phyloP scores from a whole-genome alignment of 30 jellyfish, hydroid and myxozoan genomes.

The Chrysaora quinquecirrha region DNA sequence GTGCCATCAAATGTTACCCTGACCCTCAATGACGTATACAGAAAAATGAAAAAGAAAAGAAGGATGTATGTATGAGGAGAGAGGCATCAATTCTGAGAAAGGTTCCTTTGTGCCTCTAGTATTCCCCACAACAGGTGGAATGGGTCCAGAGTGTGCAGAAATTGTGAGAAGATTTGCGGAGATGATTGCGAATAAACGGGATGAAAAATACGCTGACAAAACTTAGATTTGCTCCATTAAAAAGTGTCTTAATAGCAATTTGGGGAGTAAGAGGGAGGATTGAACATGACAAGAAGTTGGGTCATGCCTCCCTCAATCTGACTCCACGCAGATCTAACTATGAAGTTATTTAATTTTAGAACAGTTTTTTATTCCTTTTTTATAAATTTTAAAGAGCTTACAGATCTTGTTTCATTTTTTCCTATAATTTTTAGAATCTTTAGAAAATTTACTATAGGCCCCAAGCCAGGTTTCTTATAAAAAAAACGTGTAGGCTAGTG shows the following conservation, averaged over 20 bases:
- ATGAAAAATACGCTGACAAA: conserved; percentile 7
- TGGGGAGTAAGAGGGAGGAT: conserved; percentile 14
- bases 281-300: conserved; percentile 10
- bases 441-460: no score
- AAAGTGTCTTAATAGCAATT: neutral
- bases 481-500: no score
- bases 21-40: conserved; percentile 16
- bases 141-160: conserved; percentile 2
- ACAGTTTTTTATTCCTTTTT: neutral
- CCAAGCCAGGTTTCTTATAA: no score
- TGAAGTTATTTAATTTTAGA: neutral
- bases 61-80: conserved; percentile 4
- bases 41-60: neutral
- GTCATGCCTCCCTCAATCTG: conserved; percentile 17
- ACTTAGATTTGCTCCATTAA: conserved; percentile 15
- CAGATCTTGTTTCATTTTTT: no score
- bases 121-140: conserved; percentile 15
- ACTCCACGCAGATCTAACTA: conserved; percentile 11
- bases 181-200: conserved; percentile 15
- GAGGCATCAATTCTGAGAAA: conserved; percentile 15
- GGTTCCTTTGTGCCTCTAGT: conserved; percentile 9
- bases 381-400: no score
- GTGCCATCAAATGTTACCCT: neutral
- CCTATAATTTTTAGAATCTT: no score
- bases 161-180: conserved; percentile 14